Evolutionary conservation across 2,113 vertebrate genomes (phyloP).

Genomic region (Circaetus gallicus): DNA sequence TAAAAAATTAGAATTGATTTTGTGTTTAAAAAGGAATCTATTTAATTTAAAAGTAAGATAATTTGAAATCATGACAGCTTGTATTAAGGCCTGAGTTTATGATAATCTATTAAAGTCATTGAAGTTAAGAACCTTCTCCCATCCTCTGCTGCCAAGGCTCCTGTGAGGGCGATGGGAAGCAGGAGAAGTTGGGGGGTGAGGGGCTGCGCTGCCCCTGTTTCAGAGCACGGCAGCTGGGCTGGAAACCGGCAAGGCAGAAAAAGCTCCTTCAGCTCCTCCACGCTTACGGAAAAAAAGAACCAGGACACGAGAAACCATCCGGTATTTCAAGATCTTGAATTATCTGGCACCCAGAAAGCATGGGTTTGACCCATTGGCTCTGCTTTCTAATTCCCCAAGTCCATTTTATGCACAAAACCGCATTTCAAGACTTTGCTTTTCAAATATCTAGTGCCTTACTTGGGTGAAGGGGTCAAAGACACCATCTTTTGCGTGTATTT

Average conservation of each 20-base stretch:
- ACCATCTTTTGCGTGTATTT: fast-evolving
- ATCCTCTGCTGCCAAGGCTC: neutral
- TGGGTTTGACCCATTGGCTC: fast-evolving
- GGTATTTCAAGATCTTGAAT: neutral
- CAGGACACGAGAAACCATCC: neutral
- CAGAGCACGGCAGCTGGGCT: neutral
- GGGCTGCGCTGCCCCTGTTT: neutral
- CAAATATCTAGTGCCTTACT: neutral
- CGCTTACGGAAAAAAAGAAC: fast-evolving
- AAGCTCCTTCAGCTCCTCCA: neutral
- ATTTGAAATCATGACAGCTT: constrained; percentile 60
- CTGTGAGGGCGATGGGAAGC: fast-evolving
- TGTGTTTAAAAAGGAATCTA: constrained; percentile 67
- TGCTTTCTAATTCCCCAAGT: neutral
- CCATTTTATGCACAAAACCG: neutral
- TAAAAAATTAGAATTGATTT: constrained; percentile 67
- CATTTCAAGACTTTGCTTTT: neutral
- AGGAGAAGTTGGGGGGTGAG: fast-evolving
- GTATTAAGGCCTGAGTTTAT: constrained; percentile 49
- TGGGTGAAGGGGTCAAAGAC: neutral
- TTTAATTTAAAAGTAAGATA: constrained; percentile 65
- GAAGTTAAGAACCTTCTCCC: constrained; percentile 26
- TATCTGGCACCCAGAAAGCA: neutral
- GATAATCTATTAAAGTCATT: constrained; percentile 57
- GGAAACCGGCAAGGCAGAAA: neutral